phyloP scores from a whole-genome alignment of 2,888 invertebrate species.

The Thereva nobilitata region DNA sequence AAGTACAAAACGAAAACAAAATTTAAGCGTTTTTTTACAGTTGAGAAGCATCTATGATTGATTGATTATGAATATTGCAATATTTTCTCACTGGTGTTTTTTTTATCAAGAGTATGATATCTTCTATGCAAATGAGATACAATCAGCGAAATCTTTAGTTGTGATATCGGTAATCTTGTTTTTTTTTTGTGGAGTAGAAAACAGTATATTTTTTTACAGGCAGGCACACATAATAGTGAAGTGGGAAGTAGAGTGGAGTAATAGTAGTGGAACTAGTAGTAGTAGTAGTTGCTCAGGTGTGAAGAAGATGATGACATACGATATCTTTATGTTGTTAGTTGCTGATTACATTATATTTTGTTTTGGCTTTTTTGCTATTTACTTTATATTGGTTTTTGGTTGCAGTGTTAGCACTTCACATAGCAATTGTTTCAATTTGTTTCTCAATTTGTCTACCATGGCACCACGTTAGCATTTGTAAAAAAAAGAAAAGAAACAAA shows the following conservation, averaged over 20 bases:
- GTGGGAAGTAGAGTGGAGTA: constrained; percentile 23
- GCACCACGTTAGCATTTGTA: constrained; percentile 52
- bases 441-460: constrained; percentile 50
- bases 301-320: constrained; percentile 29
- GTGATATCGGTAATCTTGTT: too few relatives aligned
- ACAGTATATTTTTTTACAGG: constrained; percentile 14
- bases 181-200: neutral
- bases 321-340: constrained; percentile 22
- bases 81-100: too few relatives aligned
- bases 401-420: constrained; percentile 35
- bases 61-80: too few relatives aligned
- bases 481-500: constrained; percentile 47
- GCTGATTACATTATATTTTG: constrained; percentile 20
- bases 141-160: too few relatives aligned
- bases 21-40: too few relatives aligned
- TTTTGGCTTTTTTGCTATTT: constrained; percentile 19
- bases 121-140: too few relatives aligned
- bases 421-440: constrained; percentile 19
- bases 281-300: constrained; percentile 8
- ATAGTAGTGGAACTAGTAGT: constrained; percentile 15
- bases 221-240: constrained; percentile 28
- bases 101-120: too few relatives aligned
- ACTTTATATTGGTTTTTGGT: constrained; percentile 28
- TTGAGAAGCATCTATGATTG: too few relatives aligned
- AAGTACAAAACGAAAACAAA: too few relatives aligned